A percentile compares a stretch with the other conserved stretches of the same genome.
phyloP scores from a whole-genome alignment of 2,888 invertebrate species.

The Miltochrista miniata region DNA sequence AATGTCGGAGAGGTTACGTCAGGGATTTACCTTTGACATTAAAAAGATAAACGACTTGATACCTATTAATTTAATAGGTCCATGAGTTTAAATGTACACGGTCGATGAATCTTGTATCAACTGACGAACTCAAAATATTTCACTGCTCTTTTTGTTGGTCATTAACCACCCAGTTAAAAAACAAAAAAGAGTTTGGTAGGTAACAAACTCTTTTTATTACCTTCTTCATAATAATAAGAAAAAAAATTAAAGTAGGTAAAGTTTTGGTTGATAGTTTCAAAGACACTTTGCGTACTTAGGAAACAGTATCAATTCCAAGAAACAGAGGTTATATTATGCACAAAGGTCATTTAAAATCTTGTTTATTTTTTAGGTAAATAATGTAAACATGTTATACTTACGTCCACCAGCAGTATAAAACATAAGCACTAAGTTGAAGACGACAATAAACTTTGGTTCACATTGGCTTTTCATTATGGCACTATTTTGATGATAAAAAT shows the following conservation, averaged over 20 bases:
- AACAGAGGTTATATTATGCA: constrained; percentile 35
- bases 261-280: background rate
- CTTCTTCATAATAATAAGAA: no score
- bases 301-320: constrained; percentile 22
- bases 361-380: constrained; percentile 15
- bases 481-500: constrained; percentile 28
- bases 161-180: background rate
- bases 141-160: background rate
- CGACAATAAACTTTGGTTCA: constrained; percentile 30
- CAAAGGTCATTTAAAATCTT: constrained; percentile 41
- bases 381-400: constrained; percentile 45
- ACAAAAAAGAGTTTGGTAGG: background rate
- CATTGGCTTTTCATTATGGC: constrained; percentile 44
- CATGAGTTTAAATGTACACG: background rate
- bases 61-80: no score
- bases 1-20: background rate
- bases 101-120: constrained; percentile 1
- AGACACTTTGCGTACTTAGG: constrained; percentile 8
- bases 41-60: constrained; percentile 1
- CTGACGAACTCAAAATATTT: background rate
- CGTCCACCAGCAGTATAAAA: constrained; percentile 39
- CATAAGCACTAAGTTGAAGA: constrained; percentile 37
- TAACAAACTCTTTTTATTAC: no score
- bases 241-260: background rate
- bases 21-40: constrained; percentile 9